These are phyloP conservation scores for Lacanobia wlatinum DNA, from an alignment of 2,888 invertebrate species.

Conservation along the genomic window DNA sequence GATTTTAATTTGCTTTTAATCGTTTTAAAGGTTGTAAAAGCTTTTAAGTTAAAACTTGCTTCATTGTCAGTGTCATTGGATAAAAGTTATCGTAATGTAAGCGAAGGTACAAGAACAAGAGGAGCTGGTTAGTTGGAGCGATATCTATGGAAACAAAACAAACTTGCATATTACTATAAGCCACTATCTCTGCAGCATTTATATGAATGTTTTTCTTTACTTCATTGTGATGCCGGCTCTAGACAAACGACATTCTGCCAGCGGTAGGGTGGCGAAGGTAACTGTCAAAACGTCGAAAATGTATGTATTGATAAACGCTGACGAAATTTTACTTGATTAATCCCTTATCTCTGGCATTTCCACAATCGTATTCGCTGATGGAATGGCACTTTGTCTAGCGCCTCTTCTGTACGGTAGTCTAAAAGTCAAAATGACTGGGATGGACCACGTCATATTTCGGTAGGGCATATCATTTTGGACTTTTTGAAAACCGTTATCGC, in stretches of 20 bases:
- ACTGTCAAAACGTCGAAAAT: too few species aligned
- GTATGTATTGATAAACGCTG: too few species aligned
- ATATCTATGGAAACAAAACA: neutral
- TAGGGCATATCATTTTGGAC: neutral
- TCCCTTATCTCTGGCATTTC: too few species aligned
- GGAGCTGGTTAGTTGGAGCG: neutral
- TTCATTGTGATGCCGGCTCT: neutral
- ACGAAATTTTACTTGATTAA: too few species aligned
- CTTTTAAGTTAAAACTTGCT: neutral
- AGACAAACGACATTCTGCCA: too few species aligned
- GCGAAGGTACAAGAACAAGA: neutral
- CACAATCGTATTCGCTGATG: too few species aligned
- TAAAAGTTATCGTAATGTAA: slow-evolving; percentile 5
- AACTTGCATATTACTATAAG: neutral
- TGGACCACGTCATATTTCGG: neutral
- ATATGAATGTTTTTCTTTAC: neutral
- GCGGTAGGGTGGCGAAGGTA: too few species aligned
- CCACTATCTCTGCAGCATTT: neutral
- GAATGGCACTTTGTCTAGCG: too few species aligned
- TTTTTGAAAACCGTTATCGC: neutral
- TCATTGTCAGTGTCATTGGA: slow-evolving; percentile 23
- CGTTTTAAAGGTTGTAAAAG: slow-evolving; percentile 31
- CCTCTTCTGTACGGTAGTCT: too few species aligned
- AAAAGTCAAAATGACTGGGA: too few species aligned
- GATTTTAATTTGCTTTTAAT: slow-evolving; percentile 32